phyloP scores from a whole-genome alignment of 2,888 invertebrate genomes.

The Drosophila mimica region DNA sequence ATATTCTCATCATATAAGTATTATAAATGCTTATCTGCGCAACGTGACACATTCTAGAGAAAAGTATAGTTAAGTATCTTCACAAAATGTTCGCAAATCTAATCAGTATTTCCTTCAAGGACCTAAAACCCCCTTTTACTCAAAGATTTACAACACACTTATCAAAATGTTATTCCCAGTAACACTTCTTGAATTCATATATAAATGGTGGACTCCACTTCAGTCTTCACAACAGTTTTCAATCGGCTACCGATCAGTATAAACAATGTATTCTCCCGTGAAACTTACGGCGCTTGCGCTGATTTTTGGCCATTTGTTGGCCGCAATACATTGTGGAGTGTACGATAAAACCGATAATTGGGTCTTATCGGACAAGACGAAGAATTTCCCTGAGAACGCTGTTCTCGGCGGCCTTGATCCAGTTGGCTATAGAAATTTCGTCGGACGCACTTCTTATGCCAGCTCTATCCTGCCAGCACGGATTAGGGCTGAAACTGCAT shows the following conservation, averaged over 20 bases:
- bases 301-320: slow-evolving; percentile 41
- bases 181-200: not conserved
- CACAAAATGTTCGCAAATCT: slow-evolving; percentile 17
- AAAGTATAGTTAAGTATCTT: not conserved
- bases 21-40: not conserved
- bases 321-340: slow-evolving; percentile 33
- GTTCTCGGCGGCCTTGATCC: slow-evolving; percentile 51
- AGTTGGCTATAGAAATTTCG: slow-evolving; percentile 47
- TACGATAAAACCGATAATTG: slow-evolving; percentile 44
- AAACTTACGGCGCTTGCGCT: slow-evolving; percentile 15
- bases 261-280: slow-evolving; percentile 40
- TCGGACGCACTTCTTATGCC: slow-evolving; percentile 34
- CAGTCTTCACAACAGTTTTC: not conserved
- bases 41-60: not conserved
- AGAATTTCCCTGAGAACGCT: slow-evolving; percentile 32
- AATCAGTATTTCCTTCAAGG: slow-evolving; percentile 4
- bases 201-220: not conserved
- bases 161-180: not conserved
- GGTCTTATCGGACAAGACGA: slow-evolving; percentile 19
- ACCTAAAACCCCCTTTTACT: not conserved
- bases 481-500: slow-evolving; percentile 41
- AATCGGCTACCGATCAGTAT: slow-evolving; percentile 8
- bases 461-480: slow-evolving; percentile 44
- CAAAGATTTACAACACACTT: slow-evolving; percentile 1
- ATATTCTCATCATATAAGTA: too few species aligned